Evolutionary conservation across 1,140 invertebrate genomes (phyloP).

Genomic region (Drosophila navojoa): DNA sequence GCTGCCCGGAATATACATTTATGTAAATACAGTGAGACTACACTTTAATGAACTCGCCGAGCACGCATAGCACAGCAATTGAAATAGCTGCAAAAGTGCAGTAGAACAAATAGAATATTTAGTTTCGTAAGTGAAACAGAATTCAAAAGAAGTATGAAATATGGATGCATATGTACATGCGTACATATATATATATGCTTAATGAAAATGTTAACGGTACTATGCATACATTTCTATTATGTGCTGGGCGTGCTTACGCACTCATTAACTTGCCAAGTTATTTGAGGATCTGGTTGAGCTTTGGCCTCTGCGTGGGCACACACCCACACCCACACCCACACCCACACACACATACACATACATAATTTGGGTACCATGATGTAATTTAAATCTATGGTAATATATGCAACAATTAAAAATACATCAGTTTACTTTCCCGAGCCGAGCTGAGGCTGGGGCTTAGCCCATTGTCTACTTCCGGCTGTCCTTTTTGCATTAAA

Average conservation of each 20-base stretch:
- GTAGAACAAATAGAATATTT: not conserved
- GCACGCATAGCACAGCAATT: not conserved
- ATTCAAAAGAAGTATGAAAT: too few relatives aligned
- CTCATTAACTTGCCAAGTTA: conserved; percentile 17
- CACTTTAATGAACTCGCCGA: not conserved
- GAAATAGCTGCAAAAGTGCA: conserved; percentile 1
- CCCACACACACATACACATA: not conserved
- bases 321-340: not conserved
- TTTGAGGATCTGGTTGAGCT: conserved; percentile 15
- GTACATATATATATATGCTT: too few relatives aligned
- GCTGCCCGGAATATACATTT: conserved; percentile 37
- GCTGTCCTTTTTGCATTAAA: conserved; percentile 35
- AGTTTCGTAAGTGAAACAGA: too few relatives aligned
- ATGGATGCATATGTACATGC: too few relatives aligned
- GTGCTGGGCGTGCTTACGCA: not conserved
- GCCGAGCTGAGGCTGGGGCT: not conserved
- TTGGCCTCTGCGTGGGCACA: conserved; percentile 15
- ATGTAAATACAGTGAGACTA: conserved; percentile 6
- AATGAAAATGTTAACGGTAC: too few relatives aligned
- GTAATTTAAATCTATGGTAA: conserved; percentile 77
- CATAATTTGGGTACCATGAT: conserved; percentile 30
- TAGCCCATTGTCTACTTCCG: conserved; percentile 15
- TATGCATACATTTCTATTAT: too few relatives aligned
- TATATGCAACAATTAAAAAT: conserved; percentile 81
- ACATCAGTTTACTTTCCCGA: conserved; percentile 57